Evolutionary conservation across 2,888 invertebrate species (phyloP), one percentile per base, ranked within the genome.

Genomic region (Athrips mouffetella): DNA sequence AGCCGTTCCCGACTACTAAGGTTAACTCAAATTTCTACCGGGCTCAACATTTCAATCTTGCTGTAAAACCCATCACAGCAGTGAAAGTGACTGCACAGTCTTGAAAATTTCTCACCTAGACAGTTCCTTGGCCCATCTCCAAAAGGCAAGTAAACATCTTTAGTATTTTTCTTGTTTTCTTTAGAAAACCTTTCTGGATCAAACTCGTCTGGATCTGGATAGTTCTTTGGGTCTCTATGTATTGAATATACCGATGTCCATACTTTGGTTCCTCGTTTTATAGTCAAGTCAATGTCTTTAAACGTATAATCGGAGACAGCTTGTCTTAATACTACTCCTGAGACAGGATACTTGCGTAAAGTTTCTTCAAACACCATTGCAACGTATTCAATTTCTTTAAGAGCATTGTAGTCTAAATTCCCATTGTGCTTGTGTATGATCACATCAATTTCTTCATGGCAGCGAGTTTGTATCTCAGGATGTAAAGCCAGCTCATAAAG

Each of bases 101-200:
- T n/a, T n/a, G n/a, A n/a, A n/a, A n/a, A n/a, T n/a, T n/a, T n/a
- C 35, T 45, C 53, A 75, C 76, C 73, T 33, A 74, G 63, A 45
- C 75, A 76, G 5, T 67, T 52, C 25, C 76, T 59, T 13, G 73
- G 73, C 3, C 75, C n/a, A n/a, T n/a, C n/a, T n/a, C n/a, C n/a
- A n/a, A n/a, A n/a, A n/a, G n/a, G n/a, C n/a, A n/a, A n/a, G 74
- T 45, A 65, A 64, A 13, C 71, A 27, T 55, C 62, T 11, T 59
- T 59, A 33, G 59, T 57, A 6, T 48, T 50, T 1, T 5, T 29
- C 54, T 52, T 45, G 13, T 62, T 62, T 13, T 55, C 45, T 8
- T 58, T 44, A 6, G 60, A 51, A 51, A 70, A 72, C 30, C 72
- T 61, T 1, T 70, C 68, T 0, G 73, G 74, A 18, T 68, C 55